Conservation (phyloP, 1,140 invertebrate genomes). For the Kradibia gibbosae region DNA sequence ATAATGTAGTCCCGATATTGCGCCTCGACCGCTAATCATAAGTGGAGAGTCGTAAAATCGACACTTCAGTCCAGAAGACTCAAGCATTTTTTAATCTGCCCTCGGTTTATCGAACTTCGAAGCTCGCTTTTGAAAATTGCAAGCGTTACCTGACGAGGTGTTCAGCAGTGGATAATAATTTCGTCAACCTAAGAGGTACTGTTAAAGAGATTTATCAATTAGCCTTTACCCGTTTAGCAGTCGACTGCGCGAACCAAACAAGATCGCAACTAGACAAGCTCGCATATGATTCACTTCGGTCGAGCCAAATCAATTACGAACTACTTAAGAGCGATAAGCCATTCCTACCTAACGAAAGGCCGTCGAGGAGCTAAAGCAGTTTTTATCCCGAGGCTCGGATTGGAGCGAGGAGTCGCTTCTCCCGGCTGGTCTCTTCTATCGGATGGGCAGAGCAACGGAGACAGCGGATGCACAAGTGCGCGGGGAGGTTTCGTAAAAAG, state of each 20-base stretch:
- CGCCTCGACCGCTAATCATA: no score
- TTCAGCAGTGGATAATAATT: not conserved
- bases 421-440: not conserved
- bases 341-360: not conserved
- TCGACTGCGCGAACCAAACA: not conserved
- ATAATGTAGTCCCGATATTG: no score
- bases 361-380: not conserved
- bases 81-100: no score
- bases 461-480: not conserved
- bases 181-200: not conserved
- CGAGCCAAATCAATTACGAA: not conserved
- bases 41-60: no score
- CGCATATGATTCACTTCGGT: not conserved
- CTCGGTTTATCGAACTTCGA: no score
- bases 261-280: not conserved
- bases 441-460: not conserved
- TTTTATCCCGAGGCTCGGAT: not conserved
- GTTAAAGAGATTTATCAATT: not conserved
- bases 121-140: no score
- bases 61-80: no score
- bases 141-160: no score
- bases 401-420: not conserved
- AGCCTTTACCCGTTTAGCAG: not conserved
- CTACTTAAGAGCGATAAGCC: not conserved
- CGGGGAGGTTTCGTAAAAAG: not conserved